Base-by-base conservation (phyloP, 1,140 invertebrate genomes). In the Ceratina japonica region DNA sequence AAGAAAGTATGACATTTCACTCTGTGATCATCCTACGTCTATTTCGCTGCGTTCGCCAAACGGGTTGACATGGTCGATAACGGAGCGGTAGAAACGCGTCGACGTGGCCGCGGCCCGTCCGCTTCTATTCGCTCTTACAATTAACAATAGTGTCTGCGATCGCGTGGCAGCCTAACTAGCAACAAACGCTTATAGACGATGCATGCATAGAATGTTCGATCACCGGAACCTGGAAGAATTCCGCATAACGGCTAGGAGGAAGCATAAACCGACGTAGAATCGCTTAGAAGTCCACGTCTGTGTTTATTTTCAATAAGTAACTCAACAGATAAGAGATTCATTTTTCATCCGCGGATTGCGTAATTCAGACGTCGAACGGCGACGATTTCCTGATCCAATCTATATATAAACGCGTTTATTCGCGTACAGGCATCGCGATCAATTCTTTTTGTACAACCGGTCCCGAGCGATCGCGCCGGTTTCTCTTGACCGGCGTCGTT, bases 41-140 rank as follows among this genome's bases (percentile, higher is more conserved):
- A 80, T 80, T 83, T 77, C 74, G 71, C 71, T 49, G 75, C 71
- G 72, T 82, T 83, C 64, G 80, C 70, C 78, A 83, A 82, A 79
- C 49, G 52, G 51, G 62, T 49, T 31, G 65, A 22, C 64, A 71
- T 80, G 84, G 84, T 81, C 85, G 85, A 86, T 86, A 86, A 86
- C 80, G 63, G 65, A 69, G 80, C 83, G 84, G 83, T 82, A 15
- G 66, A 85, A 86, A 85, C 80, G 81, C 84, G 81, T 75, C 80
- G 79, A 85, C 84, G 81, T 77, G 73, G 76, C 59, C 75, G 79
- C 75, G 44, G 51, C 44, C 51, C 80, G 65, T 37, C 64, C 79
- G 61, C 79, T 79, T 73, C 58, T 79, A 75, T 71, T 72, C 59
- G 58, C 59, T 22, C 44, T 51, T 59, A 31, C 27, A 31, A 31